phyloP scores from a whole-genome alignment of 2,797 vertebrate species.

The Ptychobarbus kaznakovi region DNA sequence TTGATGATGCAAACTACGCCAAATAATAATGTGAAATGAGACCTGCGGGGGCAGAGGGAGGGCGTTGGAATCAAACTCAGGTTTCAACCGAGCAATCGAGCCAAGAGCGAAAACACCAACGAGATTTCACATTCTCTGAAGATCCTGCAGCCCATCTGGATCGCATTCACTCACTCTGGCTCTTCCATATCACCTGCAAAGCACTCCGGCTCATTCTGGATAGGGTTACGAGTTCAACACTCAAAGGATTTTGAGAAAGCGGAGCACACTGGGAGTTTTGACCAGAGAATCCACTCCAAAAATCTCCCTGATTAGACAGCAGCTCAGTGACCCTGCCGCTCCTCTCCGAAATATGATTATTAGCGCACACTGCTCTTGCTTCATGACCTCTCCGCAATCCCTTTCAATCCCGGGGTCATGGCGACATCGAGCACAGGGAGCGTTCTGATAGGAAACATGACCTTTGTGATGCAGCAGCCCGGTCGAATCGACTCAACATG shows the following conservation, averaged over 20 bases:
- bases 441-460: slow-evolving; percentile 54
- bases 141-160: background rate
- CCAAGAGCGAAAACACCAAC: background rate
- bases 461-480: slow-evolving; percentile 36
- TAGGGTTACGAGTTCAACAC: slow-evolving; percentile 18
- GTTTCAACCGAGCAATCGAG: slow-evolving; percentile 13
- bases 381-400: slow-evolving; percentile 47
- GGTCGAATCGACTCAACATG: slow-evolving; percentile 44
- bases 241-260: slow-evolving; percentile 22
- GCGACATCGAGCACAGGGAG: slow-evolving; percentile 11
- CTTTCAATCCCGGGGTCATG: slow-evolving; percentile 25
- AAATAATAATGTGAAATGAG: slow-evolving; percentile 20
- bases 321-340: slow-evolving; percentile 20
- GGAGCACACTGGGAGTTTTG: slow-evolving; percentile 7
- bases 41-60: background rate
- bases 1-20: background rate
- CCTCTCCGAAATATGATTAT: slow-evolving; percentile 38
- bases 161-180: background rate
- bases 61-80: background rate
- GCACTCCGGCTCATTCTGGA: background rate
- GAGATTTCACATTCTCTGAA: slow-evolving; percentile 10
- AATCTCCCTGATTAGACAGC: slow-evolving; percentile 45
- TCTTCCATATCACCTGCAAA: slow-evolving; percentile 16
- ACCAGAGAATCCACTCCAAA: slow-evolving; percentile 30
- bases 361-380: slow-evolving; percentile 20